phyloP scores from a whole-genome alignment of 2,113 vertebrate species.

The Sterrhoptilus dennistouni region DNA sequence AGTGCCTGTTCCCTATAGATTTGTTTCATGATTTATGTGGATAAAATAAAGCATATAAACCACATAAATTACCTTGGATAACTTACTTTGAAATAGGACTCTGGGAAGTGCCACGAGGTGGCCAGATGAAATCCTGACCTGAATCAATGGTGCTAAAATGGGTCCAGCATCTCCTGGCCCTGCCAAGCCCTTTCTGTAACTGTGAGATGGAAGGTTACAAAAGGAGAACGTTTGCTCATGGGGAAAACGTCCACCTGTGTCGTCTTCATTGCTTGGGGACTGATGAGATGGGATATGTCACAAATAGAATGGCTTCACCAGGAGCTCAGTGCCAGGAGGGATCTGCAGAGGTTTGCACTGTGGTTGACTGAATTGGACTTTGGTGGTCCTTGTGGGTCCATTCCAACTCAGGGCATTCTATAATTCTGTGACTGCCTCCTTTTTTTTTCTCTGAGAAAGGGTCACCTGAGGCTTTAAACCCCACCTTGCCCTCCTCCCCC shows the following conservation, averaged over 20 bases:
- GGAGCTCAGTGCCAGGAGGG: fast-evolving
- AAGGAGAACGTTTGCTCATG: background rate
- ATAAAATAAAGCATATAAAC: constrained; percentile 60
- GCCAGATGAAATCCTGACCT: constrained; percentile 45
- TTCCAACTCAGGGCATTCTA: background rate
- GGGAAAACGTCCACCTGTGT: background rate
- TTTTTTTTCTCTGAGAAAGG: background rate
- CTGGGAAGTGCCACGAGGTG: constrained; percentile 6
- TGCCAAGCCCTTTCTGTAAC: background rate
- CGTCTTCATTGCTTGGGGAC: background rate
- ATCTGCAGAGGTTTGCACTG: background rate
- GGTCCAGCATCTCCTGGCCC: background rate
- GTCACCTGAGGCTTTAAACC: background rate
- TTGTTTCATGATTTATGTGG: constrained; percentile 59
- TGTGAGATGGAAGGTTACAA: background rate
- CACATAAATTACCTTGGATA: constrained; percentile 57
- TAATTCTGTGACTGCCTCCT: background rate
- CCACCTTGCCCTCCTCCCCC: background rate
- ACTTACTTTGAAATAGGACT: constrained; percentile 60
- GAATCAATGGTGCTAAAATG: background rate
- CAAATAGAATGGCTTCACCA: background rate
- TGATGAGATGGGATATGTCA: background rate
- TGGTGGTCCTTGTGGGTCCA: background rate
- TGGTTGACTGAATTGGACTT: background rate
- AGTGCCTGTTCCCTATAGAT: constrained; percentile 59